Evolutionary conservation across 2,888 invertebrate genomes (phyloP).

Genomic region (Drosophila monieri): DNA sequence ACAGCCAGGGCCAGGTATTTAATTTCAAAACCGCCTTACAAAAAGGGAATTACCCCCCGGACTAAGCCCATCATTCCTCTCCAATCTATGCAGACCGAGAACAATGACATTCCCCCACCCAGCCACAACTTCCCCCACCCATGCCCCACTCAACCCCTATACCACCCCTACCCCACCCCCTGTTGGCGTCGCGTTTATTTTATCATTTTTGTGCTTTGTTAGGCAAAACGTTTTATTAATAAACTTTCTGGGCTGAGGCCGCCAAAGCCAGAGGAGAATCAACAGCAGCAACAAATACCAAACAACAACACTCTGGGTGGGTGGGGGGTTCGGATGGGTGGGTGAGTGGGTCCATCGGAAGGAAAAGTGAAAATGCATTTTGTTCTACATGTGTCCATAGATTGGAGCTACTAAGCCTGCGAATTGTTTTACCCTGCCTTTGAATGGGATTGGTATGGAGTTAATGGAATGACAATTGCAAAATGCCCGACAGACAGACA

Average conservation of each 20-base stretch:
- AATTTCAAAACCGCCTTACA: background rate
- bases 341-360: constrained; percentile 14
- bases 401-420: constrained; percentile 20
- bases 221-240: constrained; percentile 70
- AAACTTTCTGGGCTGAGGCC: constrained; percentile 47
- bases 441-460: constrained; percentile 14
- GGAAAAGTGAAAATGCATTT: constrained; percentile 29
- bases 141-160: background rate
- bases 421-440: constrained; percentile 23
- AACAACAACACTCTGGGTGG: constrained; percentile 16
- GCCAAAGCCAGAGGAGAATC: constrained; percentile 12
- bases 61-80: constrained; percentile 3
- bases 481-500: constrained; percentile 1
- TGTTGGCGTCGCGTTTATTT: constrained; percentile 66
- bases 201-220: constrained; percentile 66
- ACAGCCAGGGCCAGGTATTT: background rate
- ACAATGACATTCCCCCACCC: constrained; percentile 27
- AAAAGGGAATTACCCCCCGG: background rate
- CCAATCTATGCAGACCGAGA: constrained; percentile 19
- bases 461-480: constrained; percentile 38
- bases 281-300: constrained; percentile 38
- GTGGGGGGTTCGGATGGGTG: no score
- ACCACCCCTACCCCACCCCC: background rate
- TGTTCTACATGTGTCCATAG: constrained; percentile 1
- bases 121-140: background rate